Base-by-base conservation (phyloP, 2,888 invertebrate genomes). In the Seira ritae region DNA sequence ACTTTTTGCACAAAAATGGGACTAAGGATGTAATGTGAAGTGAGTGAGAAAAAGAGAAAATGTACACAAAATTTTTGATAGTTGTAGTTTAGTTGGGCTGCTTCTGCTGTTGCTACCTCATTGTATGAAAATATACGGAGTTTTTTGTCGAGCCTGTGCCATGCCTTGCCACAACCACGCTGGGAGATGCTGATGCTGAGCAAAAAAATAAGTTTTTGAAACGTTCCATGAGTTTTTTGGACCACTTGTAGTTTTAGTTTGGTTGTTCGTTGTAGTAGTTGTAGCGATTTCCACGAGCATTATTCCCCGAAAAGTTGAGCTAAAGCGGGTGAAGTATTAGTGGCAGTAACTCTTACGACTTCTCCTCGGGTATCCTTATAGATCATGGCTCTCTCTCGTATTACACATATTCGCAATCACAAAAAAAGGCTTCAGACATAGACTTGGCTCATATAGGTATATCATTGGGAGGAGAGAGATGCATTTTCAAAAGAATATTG, bases 211-310 rank as follows among this genome's bases (percentile, higher is more conserved):
- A 55, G 55, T 55, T 55, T 55, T 55, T 1, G 55, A 12, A 55
- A n/a, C 17, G 55, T 55, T 55, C 17, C 15, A 55, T 12, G 55
- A 55, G 55, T 55, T 46, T 68, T 55, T 31, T 80, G 73, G 80
- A 80, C 80, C 80, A 80, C 80, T 80, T 80, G 80, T 80, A 80
- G 80, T 80, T 65, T 12, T 31, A 31, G 31, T 31, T 31, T 8
- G 8, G 31, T 31, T 8, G 31, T 8, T 31, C 31, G 31, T 31
- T 31, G 31, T 31, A 31, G 31, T 73, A 31, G 31, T 73, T 80
- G 68, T 78, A 78, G 71, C 78, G 50, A 78, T 78, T 78, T 77
- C 31, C 71, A 31, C 31, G 31, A 31, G 31, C 31, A 8, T 2
- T 31, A 31, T 31, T 31, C 31, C 31, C 3, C 8, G 31, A 31